Base-by-base conservation (phyloP, 2,888 invertebrate genomes). In the Orthosia gothica region DNA sequence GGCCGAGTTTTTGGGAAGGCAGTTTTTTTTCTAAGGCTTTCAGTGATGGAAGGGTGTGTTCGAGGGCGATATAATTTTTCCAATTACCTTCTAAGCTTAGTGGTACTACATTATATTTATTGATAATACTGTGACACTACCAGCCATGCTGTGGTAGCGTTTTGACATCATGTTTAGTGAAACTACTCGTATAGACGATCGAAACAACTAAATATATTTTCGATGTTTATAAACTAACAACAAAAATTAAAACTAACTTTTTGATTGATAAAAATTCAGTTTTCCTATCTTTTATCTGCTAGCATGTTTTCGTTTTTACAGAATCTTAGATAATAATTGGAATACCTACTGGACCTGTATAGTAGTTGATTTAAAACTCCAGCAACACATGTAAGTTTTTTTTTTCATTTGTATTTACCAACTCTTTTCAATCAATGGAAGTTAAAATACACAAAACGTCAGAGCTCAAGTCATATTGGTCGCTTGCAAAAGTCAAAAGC, bases 391-490 rank as follows among this genome's bases (percentile, higher is more conserved):
- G 11, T 45, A 45, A 12, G 7, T 45, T 57, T 16, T 5, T 7
- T 26, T 12, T 16, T 16, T 23, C 4, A 40, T 45, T 40, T 45
- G n/a, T 1, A 45, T 20, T 45, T 26, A 26, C n/a, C 16, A 12
- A 26, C 5, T 57, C 2, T 32, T 67, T 62, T 65, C 20, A 20
- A 67, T 47, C 15, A 7, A n/a, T 40, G n/a, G 15, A 20, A 50
- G 58, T 75, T 45, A 52, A 50, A 50, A 63, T 64, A 61, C 70
- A 74, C 68, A 72, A 74, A 79, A 59, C 57, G 59, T 54, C 26
- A 74, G 45, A 79, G 90, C 4, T 86, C 87, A 77, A 79, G 68
- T 63, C 71, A 80, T 20, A 64, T 72, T 89, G 87, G 89, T 59
- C 65, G 59, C 45, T 64, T 69, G 50, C 63, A 32, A 65, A 59